phyloP scores from a whole-genome alignment of 2,113 vertebrate genomes.

The Eleginops maclovinus region DNA sequence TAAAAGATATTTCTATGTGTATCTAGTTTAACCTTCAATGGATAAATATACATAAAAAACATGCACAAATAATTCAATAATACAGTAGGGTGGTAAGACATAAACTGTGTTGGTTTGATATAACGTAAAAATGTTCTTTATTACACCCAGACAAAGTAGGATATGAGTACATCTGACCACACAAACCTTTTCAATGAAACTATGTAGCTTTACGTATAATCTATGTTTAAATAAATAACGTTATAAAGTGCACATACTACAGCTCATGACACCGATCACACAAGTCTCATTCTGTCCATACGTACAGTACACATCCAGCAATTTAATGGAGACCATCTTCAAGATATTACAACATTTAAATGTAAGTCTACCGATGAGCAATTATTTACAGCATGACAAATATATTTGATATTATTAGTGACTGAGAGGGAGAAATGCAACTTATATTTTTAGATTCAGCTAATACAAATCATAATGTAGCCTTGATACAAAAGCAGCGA shows the following conservation, averaged over 20 bases:
- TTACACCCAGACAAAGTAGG: conserved; percentile 37
- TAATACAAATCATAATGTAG: conserved; percentile 1
- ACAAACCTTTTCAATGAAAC: conserved; percentile 37
- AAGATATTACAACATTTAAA: not conserved
- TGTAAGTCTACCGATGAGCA: conserved; percentile 14
- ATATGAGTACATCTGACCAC: not conserved
- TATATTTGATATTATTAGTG: not conserved
- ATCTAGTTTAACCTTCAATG: conserved; percentile 39
- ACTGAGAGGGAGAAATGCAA: conserved; percentile 1
- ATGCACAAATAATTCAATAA: conserved; percentile 43
- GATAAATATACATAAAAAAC: conserved; percentile 20
- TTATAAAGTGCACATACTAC: conserved; percentile 79
- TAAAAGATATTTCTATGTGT: conserved; percentile 23
- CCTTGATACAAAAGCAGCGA: conserved; percentile 21
- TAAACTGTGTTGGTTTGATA: conserved; percentile 62
- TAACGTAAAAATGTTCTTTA: conserved; percentile 55
- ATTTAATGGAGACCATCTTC: not conserved
- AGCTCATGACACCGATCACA: conserved; percentile 46
- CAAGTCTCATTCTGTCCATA: conserved; percentile 38
- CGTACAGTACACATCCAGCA: conserved; percentile 5
- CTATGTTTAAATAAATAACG: conserved; percentile 61
- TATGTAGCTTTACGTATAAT: conserved; percentile 38
- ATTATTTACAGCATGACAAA: conserved; percentile 48
- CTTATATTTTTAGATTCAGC: conserved; percentile 1
- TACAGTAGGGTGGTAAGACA: conserved; percentile 72